These are phyloP conservation scores for Platichthys flesus DNA, from an alignment of 2,113 vertebrate genomes.

Conservation along the genomic window DNA sequence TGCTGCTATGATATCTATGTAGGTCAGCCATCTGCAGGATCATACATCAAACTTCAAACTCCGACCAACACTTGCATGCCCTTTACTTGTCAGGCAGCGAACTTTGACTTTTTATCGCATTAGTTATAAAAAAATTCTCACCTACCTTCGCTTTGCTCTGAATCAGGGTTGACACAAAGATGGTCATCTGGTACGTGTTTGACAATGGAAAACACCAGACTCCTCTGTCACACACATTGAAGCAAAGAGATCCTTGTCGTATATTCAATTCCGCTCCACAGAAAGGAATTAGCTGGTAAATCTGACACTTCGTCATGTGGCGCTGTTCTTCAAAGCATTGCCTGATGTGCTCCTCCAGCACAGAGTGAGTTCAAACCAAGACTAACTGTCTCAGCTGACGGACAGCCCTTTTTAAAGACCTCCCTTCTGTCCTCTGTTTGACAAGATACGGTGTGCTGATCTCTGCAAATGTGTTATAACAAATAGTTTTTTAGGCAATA, in stretches of 20 bases:
- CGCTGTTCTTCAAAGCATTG: slow-evolving; percentile 55
- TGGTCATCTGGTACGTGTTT: slow-evolving; percentile 85
- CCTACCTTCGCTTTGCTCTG: slow-evolving; percentile 83
- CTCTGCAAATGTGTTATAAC: slow-evolving; percentile 9
- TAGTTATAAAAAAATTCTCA: slow-evolving; percentile 41
- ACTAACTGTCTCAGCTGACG: slow-evolving; percentile 65
- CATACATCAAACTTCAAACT: slow-evolving; percentile 1
- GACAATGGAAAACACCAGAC: slow-evolving; percentile 76
- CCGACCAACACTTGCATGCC: not conserved
- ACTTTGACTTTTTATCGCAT: not conserved
- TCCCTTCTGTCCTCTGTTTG: slow-evolving; percentile 67
- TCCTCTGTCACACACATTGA: slow-evolving; percentile 83
- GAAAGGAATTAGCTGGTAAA: slow-evolving; percentile 58
- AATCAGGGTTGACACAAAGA: slow-evolving; percentile 76
- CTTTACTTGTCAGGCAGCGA: not conserved
- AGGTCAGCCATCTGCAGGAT: slow-evolving; percentile 30
- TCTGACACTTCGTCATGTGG: slow-evolving; percentile 66
- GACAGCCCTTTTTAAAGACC: slow-evolving; percentile 71
- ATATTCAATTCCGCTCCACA: slow-evolving; percentile 64
- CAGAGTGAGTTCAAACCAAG: slow-evolving; percentile 65
- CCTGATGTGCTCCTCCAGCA: slow-evolving; percentile 61
- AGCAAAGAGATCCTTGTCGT: slow-evolving; percentile 72
- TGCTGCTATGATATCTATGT: slow-evolving; percentile 33
- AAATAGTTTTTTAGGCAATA: not conserved
- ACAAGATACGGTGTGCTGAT: slow-evolving; percentile 32